Evolutionary conservation across 2,113 vertebrate genomes (phyloP).

Genomic region (Phyllopteryx taeniolatus): DNA sequence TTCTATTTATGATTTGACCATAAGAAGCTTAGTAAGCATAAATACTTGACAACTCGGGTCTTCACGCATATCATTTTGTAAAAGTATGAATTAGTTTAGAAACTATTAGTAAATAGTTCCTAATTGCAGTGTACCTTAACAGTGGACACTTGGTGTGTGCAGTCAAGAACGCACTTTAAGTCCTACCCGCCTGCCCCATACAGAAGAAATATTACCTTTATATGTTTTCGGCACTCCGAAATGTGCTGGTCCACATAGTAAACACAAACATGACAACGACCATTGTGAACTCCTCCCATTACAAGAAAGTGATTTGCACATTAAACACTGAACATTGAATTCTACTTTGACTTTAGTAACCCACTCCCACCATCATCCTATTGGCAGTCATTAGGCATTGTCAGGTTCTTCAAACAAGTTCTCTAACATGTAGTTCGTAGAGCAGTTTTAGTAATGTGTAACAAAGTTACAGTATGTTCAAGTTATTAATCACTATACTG

Average conservation of each 20-base stretch:
- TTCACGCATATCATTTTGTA: neutral
- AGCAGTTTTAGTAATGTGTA: no score
- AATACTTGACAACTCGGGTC: neutral
- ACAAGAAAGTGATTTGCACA: neutral
- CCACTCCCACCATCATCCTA: neutral
- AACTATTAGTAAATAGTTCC: neutral
- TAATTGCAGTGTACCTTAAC: neutral
- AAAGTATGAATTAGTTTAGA: neutral
- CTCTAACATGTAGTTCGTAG: neutral
- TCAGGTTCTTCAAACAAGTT: neutral
- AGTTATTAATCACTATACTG: neutral
- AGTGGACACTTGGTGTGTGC: neutral
- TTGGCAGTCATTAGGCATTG: neutral
- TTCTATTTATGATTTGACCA: slow-evolving; percentile 14
- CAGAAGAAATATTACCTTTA: no score
- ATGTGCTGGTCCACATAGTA: neutral
- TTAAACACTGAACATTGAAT: no score
- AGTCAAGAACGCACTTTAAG: neutral
- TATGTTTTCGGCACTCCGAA: no score
- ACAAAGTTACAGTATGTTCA: no score
- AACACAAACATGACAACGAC: slow-evolving; percentile 5
- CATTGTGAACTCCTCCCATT: neutral
- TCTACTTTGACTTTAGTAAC: slow-evolving; percentile 5
- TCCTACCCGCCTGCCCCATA: neutral
- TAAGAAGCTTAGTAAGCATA: neutral